Base-by-base conservation (phyloP, 2,113 vertebrate genomes). In the Albula glossodonta region DNA sequence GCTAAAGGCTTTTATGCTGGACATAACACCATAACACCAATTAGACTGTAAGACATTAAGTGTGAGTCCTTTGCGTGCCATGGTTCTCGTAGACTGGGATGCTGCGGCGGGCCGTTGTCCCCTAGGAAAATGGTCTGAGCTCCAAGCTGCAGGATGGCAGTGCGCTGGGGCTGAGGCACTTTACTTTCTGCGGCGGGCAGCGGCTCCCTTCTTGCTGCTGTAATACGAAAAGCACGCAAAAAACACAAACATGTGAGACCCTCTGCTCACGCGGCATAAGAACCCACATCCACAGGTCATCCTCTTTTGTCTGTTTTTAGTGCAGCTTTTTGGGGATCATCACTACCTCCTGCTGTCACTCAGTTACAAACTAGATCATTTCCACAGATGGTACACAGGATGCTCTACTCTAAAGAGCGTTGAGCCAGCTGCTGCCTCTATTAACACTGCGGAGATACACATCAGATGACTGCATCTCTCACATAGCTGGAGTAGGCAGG, bases 181-280 rank as follows among this genome's bases (percentile, higher is more conserved):
- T 95, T 96, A 99, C 95, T 99, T 99, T 95, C 98, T 98, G 96
- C 98, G 98, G 82, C 95, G 98, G 0, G 97, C 94, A 57, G 96
- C 97, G 11, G 95, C 96, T 89, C 95, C 95, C 94, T 99, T 99
- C 96, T 98, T 99, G 97, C 98, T 99, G 94, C 97, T 99, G 88
- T 92, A 96, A 88, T 80, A 15, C 87, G 87, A 83, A 88, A 87
- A 86, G 82, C 82, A 80, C 3, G 80, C 86, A 81, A 87, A 41
- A 41, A 41, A 60, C 7, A 22, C 84, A 85, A 51, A 48, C 79
- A 66, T 10, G 84, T 85, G 78, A 85, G 78, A 49, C 78, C 70
- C n/a, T 5, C 70, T 31, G n/a, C 70, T 13, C 12, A 13, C 6
- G 57, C 57, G 3, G 60, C 60, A 41, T 41, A 41, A 41, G 31